Evolutionary conservation across 2,797 vertebrate genomes (phyloP).

Genomic region (Carduelis carduelis): DNA sequence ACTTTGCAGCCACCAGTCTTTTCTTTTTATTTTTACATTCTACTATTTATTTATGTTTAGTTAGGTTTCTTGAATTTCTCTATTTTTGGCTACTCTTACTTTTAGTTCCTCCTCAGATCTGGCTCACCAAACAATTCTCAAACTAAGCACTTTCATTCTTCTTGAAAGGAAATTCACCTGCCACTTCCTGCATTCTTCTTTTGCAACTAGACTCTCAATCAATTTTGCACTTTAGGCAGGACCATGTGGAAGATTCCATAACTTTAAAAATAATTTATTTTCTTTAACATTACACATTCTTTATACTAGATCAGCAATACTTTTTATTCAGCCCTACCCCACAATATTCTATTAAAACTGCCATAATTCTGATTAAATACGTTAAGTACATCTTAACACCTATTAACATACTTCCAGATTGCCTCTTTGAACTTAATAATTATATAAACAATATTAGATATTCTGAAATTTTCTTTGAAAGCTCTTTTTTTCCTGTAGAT

Average conservation of each 20-base stretch:
- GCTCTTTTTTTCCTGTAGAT: accelerated
- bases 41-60: background rate
- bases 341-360: background rate
- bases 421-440: background rate
- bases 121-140: background rate
- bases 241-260: background rate
- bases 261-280: background rate
- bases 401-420: background rate
- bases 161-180: background rate
- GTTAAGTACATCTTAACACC: background rate
- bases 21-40: background rate
- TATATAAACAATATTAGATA: background rate
- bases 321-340: background rate
- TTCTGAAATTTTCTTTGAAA: background rate
- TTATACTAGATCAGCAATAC: background rate
- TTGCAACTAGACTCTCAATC: background rate
- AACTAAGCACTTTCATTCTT: background rate
- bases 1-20: background rate
- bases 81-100: background rate
- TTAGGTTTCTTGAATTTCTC: background rate
- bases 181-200: background rate
- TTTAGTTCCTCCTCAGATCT: background rate
- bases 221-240: background rate
- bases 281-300: background rate
- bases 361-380: background rate